These are phyloP conservation scores for Salvelinus fontinalis DNA, from an alignment of 2,113 vertebrate species.

Conservation along the genomic window DNA sequence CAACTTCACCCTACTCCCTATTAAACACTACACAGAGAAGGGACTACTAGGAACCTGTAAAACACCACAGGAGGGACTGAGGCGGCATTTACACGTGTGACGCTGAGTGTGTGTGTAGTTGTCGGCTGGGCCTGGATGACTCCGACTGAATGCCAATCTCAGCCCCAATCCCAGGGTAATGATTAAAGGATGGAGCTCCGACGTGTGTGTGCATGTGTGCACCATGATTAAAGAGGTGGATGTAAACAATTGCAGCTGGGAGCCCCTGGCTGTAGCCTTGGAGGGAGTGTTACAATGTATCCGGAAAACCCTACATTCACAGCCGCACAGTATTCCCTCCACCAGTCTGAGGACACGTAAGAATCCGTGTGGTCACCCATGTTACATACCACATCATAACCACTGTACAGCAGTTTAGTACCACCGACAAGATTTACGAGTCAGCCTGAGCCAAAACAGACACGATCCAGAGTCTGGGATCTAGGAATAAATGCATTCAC, in stretches of 20 bases:
- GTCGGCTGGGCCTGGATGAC: neutral
- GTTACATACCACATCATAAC: conserved; percentile 27
- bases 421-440: too few relatives aligned
- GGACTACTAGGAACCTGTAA: conserved; percentile 23
- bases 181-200: conserved; percentile 41
- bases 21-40: conserved; percentile 30
- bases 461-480: too few relatives aligned
- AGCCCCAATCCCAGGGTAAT: neutral
- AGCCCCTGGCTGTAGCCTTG: neutral
- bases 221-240: neutral
- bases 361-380: conserved; percentile 7
- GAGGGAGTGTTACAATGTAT: neutral
- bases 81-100: conserved; percentile 20
- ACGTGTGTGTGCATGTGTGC: neutral
- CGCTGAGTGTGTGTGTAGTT: conserved; percentile 19
- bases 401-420: neutral
- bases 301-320: neutral
- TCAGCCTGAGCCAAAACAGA: too few relatives aligned
- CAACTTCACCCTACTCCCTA: too few relatives aligned
- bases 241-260: conserved; percentile 53
- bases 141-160: neutral
- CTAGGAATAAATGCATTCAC: too few relatives aligned
- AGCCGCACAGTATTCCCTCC: neutral
- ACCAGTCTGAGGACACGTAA: neutral
- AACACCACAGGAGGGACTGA: conserved; percentile 35